Evolutionary conservation across 2,888 invertebrate genomes (phyloP).

Genomic region (Chaetoderma sp.): DNA sequence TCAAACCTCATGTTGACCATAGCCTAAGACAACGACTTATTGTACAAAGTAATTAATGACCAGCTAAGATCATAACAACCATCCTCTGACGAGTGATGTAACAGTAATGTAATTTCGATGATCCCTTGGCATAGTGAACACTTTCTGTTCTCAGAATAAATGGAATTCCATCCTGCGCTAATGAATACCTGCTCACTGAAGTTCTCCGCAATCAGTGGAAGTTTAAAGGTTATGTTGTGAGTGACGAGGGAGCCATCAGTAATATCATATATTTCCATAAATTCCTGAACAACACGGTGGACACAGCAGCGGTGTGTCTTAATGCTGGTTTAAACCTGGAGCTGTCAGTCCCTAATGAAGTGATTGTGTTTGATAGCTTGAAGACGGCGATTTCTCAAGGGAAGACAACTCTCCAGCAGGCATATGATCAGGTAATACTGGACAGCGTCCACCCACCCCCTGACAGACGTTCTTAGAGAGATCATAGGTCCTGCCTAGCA

Average conservation of each 20-base stretch:
- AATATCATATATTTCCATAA: constrained; percentile 39
- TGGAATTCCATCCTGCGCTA: constrained; percentile 44
- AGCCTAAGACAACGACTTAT: no score
- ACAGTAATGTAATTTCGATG: no score
- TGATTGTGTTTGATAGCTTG: background rate
- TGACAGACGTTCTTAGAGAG: no score
- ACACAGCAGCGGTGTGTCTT: constrained; percentile 42
- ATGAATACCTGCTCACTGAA: constrained; percentile 37
- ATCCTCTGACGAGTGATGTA: no score
- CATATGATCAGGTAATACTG: no score
- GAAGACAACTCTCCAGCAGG: constrained; percentile 2
- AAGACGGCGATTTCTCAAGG: background rate
- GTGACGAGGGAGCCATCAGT: constrained; percentile 43
- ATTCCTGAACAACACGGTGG: constrained; percentile 39
- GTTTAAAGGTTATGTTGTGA: constrained; percentile 46
- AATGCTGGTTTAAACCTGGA: constrained; percentile 55
- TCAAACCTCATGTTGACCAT: no score
- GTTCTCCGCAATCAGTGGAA: constrained; percentile 42
- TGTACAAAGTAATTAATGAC: no score
- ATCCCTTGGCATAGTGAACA: no score
- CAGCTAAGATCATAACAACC: no score
- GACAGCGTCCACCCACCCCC: no score
- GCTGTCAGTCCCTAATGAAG: constrained; percentile 35
- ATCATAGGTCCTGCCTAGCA: no score
- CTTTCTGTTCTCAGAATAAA: constrained; percentile 36